Percentiles rank a stretch among this genome's conserved stretches.
phyloP scores from a whole-genome alignment of 2,113 vertebrate genomes.

The Rhadina sibilatrix region DNA sequence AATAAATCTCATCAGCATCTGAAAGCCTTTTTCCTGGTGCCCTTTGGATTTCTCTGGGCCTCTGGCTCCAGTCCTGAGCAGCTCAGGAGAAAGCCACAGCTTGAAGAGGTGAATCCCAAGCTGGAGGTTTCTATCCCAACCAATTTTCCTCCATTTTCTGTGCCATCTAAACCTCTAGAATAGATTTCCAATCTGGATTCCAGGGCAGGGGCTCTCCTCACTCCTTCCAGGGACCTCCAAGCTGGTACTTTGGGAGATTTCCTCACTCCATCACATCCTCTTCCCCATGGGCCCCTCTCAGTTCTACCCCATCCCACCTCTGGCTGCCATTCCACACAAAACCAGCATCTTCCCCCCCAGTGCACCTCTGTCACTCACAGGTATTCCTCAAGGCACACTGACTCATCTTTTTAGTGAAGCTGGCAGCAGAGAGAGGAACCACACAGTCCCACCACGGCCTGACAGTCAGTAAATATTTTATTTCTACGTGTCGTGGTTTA shows the following conservation, averaged over 20 bases:
- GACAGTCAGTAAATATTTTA: background rate
- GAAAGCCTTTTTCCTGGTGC: background rate
- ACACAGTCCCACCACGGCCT: background rate
- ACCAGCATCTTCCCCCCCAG: background rate
- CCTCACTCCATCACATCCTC: background rate
- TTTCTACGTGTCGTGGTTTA: background rate
- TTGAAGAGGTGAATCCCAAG: background rate
- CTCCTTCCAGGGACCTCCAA: background rate
- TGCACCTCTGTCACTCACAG: background rate
- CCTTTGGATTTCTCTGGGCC: background rate
- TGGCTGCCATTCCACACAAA: background rate
- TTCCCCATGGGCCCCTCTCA: background rate
- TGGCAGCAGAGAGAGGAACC: background rate
- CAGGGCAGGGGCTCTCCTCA: background rate
- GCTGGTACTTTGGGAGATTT: background rate
- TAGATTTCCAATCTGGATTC: background rate
- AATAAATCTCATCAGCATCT: constrained; percentile 13
- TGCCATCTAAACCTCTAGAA: background rate
- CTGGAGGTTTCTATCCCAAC: background rate
- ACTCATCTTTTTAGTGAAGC: background rate
- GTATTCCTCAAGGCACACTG: background rate
- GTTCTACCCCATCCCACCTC: background rate
- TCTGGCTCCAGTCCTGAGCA: background rate
- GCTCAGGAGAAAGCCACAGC: background rate
- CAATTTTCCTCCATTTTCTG: background rate